Conservation (phyloP, 2,113 vertebrate species). For the Lepisosteus osseus region DNA sequence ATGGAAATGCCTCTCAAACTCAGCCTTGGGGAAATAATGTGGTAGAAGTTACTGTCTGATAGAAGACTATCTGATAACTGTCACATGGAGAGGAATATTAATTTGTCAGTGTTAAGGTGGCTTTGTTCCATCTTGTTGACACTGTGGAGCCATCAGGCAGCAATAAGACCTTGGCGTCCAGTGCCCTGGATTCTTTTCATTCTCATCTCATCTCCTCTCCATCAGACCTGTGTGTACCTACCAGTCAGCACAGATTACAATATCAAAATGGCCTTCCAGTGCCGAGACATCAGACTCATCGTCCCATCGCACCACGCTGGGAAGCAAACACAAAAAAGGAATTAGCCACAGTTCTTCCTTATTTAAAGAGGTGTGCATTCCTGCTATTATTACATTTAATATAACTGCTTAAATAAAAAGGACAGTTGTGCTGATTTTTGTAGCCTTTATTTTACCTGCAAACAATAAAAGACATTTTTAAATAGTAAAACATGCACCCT, state of each 20-base stretch:
- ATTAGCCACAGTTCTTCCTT: conserved; percentile 45
- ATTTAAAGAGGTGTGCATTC: too few species aligned
- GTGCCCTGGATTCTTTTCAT: conserved; percentile 33
- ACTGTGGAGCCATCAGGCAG: conserved; percentile 71
- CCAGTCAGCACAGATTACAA: conserved; percentile 99
- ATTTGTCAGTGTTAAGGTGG: conserved; percentile 78
- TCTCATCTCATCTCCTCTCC: conserved; percentile 35
- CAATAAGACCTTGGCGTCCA: conserved; percentile 68
- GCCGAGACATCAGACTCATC: conserved; percentile 88
- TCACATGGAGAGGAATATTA: conserved; percentile 85
- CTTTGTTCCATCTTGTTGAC: conserved; percentile 79
- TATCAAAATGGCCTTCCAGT: conserved; percentile 94
- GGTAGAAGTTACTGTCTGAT: conserved; percentile 83
- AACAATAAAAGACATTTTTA: too few species aligned
- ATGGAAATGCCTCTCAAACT: conserved; percentile 91
- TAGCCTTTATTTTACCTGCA: too few species aligned
- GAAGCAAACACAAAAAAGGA: conserved; percentile 53
- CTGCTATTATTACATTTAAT: too few species aligned
- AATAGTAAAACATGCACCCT: too few species aligned
- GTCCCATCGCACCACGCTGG: conserved; percentile 96
- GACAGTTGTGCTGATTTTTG: too few species aligned
- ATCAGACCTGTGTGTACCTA: conserved; percentile 76
- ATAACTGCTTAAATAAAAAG: too few species aligned
- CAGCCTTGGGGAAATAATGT: conserved; percentile 88
- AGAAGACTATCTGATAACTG: conserved; percentile 85